Base-by-base conservation (phyloP, 2,113 vertebrate genomes). In the Turdus rufiventris region DNA sequence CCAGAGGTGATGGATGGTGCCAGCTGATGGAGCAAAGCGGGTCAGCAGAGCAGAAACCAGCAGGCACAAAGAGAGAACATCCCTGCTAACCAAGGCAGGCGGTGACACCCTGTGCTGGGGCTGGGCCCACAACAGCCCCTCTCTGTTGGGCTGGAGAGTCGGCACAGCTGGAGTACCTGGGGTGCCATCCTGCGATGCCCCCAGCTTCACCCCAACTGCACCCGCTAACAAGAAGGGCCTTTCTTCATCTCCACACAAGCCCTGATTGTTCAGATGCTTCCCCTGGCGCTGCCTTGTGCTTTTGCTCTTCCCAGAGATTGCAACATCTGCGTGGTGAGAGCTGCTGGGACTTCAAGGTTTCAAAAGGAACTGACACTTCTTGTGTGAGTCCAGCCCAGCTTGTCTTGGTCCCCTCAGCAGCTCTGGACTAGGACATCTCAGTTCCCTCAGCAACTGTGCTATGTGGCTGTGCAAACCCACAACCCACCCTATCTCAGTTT, bases 121-220 rank as follows among this genome's bases (percentile, higher is more conserved):
- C 96, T 88, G 80, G 74, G 54, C 80, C 86, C 83, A 78, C 85
- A 94, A 96, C 90, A 93, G 79, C 54, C 84, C 48, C 33, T 87
- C 94, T 97, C 95, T 96, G 95, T 94, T 95, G 85, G 60, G 36
- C 91, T 73, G 91, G 48, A 92, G 90, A 71, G 91, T 28, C 8
- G 20, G 96, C 96, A 77, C 98, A 98, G 98, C 98, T 98, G 98
- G 96, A 94, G 97, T 91, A 79, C 97, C 97, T 95, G 94, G 89
- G 74, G 98, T 98, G 98, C 97, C 98, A 98, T 73, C 92, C 96
- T 80, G 88, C 31, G 96, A 73, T 84, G 84, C 65, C 91, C 62
- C 47, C 18, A 26, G 40, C 74, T 83, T 91, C 89, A 47, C 96
- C 97, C 95, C 79, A 43, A 91, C 17, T 80, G 93, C 89, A 67